Conservation (phyloP, 2,888 invertebrate genomes). For the Baronia brevicornis region DNA sequence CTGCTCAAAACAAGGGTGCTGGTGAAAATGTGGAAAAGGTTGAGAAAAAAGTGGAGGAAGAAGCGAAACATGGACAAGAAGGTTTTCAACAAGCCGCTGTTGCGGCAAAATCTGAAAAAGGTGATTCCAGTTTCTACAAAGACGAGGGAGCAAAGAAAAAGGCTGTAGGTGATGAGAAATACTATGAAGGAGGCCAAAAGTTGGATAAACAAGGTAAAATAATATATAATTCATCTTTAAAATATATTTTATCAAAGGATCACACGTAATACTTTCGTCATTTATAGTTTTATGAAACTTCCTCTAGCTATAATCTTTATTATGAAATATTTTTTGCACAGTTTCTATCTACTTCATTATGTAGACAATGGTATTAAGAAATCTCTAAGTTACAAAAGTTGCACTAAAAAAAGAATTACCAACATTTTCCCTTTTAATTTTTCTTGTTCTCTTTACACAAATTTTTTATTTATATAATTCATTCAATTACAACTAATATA, state of each 20-base stretch:
- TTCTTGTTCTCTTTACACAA: no score
- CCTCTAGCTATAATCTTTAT: no score
- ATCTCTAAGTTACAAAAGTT: no score
- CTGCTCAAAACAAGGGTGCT: slow-evolving; percentile 73
- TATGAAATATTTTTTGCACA: no score
- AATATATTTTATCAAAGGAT: slow-evolving; percentile 7
- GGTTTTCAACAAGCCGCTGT: slow-evolving; percentile 73
- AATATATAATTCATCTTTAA: slow-evolving; percentile 1
- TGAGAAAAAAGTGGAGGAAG: slow-evolving; percentile 72
- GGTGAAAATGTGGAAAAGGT: slow-evolving; percentile 72
- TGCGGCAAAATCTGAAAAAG: slow-evolving; percentile 72
- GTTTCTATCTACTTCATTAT: no score
- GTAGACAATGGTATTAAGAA: no score
- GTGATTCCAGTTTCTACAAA: slow-evolving; percentile 68
- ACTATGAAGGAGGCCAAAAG: slow-evolving; percentile 75
- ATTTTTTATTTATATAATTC: no score
- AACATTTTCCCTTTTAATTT: no score
- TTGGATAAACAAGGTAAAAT: slow-evolving; percentile 72
- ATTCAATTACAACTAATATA: no score
- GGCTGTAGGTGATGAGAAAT: slow-evolving; percentile 75
- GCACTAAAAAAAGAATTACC: no score
- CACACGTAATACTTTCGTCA: no score
- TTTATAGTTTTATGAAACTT: no score
- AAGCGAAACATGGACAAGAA: slow-evolving; percentile 72
- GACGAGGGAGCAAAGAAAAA: slow-evolving; percentile 76